Percentiles rank a stretch among this genome's conserved stretches.
phyloP scores from a whole-genome alignment of 2,888 invertebrate genomes.

The Andrena haemorrhoa region DNA sequence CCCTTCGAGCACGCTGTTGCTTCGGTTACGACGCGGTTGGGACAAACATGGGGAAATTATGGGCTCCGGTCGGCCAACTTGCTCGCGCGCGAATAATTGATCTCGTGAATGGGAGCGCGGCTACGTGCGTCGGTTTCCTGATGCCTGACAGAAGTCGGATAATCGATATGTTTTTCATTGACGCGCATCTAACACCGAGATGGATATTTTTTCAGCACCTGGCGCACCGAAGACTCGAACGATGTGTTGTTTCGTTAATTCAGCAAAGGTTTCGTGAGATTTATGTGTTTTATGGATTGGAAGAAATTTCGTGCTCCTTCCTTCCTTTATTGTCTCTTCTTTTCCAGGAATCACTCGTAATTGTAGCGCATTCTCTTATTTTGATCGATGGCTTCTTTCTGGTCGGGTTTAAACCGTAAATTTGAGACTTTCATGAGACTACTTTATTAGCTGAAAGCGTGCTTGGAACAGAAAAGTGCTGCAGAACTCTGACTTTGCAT shows the following conservation, averaged over 20 bases:
- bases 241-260: too few species aligned
- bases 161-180: constrained; percentile 31
- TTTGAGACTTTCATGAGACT: background rate
- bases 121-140: constrained; percentile 48
- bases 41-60: constrained; percentile 60
- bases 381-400: background rate
- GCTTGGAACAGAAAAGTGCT: constrained; percentile 15
- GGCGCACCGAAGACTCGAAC: background rate
- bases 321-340: too few species aligned
- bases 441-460: constrained; percentile 40
- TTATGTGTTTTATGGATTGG: background rate
- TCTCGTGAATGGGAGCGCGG: constrained; percentile 50
- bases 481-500: constrained; percentile 26
- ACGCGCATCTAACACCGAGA: background rate
- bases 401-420: background rate
- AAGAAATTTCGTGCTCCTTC: too few species aligned
- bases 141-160: background rate
- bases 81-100: constrained; percentile 61
- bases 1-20: constrained; percentile 61
- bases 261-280: background rate
- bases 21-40: constrained; percentile 59
- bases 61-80: constrained; percentile 52
- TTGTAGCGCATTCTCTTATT: background rate
- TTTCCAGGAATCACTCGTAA: too few species aligned
- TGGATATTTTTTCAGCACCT: too few species aligned